Evolutionary conservation across 2,113 vertebrate genomes (phyloP), one percentile per base, ranked within the genome.

Genomic region (Aptenodytes patagonicus): DNA sequence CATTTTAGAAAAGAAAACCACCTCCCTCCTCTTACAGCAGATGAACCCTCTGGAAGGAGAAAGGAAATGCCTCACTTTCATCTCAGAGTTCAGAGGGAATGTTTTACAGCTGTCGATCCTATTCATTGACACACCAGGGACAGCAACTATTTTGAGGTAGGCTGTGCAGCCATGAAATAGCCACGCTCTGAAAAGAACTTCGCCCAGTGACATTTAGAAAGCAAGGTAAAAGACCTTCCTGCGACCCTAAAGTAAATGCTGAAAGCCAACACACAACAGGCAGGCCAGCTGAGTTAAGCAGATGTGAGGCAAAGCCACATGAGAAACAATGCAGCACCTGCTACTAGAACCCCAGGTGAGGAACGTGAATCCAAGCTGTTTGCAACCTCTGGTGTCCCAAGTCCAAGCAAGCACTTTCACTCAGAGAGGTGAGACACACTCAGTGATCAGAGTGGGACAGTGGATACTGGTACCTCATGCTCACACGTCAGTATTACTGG

Each of bases 11-110:
- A 55, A 91, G 31, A 82, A 75, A 89, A 46, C 17, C 47, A 70
- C 52, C 65, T 94, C 78, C 75, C 62, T 79, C 82, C 31, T 73
- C 78, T 72, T 80, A 55, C 6, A 85, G 81, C 54, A 93, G 51
- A 82, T 32, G 36, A 93, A 9, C 79, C 76, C 75, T 80, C 61
- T 69, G 36, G 61, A 92, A 91, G 58, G 80, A 75, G 81, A 89
- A 89, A 84, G 52, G 40, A 87, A 93, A 84, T 57, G 61, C 80
- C 84, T 96, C 40, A 7, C 94, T 96, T 97, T 96, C 87, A 96
- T 97, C 95, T 95, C 70, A 21, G 57, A 94, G 89, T 95, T 97
- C 95, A 97, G 94, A 97, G 40, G 70, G 96, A 97, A 97, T 95
- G 91, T 49, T 92, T 95, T 93, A 97, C 84, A 84, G 28, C 73